Percentiles rank a stretch among this genome's conserved stretches.
Evolutionary conservation across 2,888 invertebrate species (phyloP).

Genomic region (Athalia circularis): DNA sequence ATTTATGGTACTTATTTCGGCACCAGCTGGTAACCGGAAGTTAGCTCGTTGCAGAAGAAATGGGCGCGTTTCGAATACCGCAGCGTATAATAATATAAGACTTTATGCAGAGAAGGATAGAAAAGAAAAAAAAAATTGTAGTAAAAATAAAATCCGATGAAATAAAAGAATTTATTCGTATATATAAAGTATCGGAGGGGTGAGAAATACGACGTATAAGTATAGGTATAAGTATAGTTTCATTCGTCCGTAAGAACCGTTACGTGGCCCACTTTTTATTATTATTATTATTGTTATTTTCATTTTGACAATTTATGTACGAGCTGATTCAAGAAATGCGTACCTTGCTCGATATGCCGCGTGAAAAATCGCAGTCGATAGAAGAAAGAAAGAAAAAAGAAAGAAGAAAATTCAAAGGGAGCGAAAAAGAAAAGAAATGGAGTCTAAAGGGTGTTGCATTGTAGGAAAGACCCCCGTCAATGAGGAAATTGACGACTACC

Average conservation of each 20-base stretch:
- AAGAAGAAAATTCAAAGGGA: no score
- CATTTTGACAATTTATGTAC: background rate
- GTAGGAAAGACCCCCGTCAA: no score
- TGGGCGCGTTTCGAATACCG: constrained; percentile 34
- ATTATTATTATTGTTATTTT: background rate
- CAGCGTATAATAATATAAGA: no score
- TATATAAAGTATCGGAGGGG: background rate
- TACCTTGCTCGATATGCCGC: no score
- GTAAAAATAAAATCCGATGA: background rate
- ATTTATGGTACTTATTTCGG: constrained; percentile 5
- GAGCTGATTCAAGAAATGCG: no score
- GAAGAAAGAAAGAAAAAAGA: no score
- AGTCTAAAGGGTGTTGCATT: no score
- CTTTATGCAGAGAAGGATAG: constrained; percentile 13
- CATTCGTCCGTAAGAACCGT: background rate
- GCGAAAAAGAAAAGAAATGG: no score
- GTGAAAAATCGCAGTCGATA: no score
- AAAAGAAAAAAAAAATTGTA: no score
- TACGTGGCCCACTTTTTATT: constrained; percentile 27
- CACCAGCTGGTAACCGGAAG: constrained; percentile 71
- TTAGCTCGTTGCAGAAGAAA: constrained; percentile 57
- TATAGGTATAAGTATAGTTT: background rate
- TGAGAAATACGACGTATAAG: background rate
- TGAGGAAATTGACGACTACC: no score
- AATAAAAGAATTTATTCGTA: constrained; percentile 50